Evolutionary conservation across 2,113 vertebrate genomes (phyloP).

Genomic region (Lophura nycthemera): DNA sequence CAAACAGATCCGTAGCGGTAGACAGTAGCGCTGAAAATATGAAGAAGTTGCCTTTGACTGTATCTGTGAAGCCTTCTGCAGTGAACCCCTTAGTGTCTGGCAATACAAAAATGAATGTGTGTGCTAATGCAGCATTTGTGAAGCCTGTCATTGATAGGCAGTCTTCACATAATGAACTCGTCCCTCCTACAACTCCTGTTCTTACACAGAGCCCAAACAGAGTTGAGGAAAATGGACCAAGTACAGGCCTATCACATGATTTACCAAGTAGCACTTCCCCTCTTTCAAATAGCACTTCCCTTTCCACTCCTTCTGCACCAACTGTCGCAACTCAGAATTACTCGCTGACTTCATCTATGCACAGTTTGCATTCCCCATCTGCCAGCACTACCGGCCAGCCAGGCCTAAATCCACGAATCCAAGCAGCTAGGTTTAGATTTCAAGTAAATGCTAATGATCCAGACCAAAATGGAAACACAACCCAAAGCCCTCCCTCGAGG

Average conservation of each 20-base stretch:
- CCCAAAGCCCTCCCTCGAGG: constrained; percentile 89
- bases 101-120: constrained; percentile 80
- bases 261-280: constrained; percentile 57
- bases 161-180: constrained; percentile 81
- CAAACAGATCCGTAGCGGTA: constrained; percentile 84
- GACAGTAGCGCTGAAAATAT: constrained; percentile 79
- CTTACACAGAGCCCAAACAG: constrained; percentile 62
- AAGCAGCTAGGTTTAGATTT: constrained; percentile 95
- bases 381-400: constrained; percentile 77
- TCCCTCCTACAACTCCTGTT: constrained; percentile 59
- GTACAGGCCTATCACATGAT: constrained; percentile 74
- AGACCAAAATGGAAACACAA: constrained; percentile 94
- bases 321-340: constrained; percentile 67
- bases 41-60: constrained; percentile 88
- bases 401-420: constrained; percentile 91
- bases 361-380: constrained; percentile 80
- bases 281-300: constrained; percentile 48
- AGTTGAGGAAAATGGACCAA: constrained; percentile 89
- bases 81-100: constrained; percentile 81
- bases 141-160: constrained; percentile 81
- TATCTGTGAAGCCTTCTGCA: constrained; percentile 85
- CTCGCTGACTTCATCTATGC: constrained; percentile 55
- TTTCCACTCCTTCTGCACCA: constrained; percentile 42
- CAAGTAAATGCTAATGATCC: constrained; percentile 89
- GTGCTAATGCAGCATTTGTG: constrained; percentile 52